phyloP scores from a whole-genome alignment of 2,797 vertebrate genomes.

The Phaenicophaeus curvirostris region DNA sequence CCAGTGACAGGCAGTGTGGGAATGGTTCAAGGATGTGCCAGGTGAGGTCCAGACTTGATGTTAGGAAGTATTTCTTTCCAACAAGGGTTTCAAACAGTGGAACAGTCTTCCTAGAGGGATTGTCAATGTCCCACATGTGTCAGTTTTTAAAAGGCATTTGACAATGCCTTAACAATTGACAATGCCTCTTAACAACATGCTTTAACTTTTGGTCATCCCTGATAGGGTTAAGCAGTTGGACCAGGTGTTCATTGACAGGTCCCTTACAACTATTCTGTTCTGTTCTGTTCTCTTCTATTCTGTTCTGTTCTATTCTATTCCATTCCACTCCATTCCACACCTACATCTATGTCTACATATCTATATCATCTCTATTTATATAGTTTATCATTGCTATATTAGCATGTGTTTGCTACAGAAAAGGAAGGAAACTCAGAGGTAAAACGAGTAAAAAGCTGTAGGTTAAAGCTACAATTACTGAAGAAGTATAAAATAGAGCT shows the following conservation, averaged over 20 bases:
- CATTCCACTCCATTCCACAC: no score
- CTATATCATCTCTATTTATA: background rate
- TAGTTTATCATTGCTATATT: background rate
- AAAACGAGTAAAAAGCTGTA: background rate
- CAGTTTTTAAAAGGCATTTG: background rate
- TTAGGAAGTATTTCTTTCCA: background rate
- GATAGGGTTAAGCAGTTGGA: no score
- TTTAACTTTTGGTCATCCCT: background rate
- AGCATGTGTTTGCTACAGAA: fast-evolving
- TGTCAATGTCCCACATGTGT: background rate
- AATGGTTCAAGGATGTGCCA: no score
- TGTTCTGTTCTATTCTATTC: no score
- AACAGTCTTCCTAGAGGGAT: background rate
- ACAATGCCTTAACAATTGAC: background rate
- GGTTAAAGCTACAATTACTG: background rate
- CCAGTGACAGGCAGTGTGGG: no score
- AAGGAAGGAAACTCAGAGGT: background rate
- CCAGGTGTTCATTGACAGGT: no score
- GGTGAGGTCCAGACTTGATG: no score
- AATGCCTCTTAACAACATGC: background rate
- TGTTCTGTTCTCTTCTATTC: no score
- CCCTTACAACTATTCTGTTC: no score
- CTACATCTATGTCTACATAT: no score
- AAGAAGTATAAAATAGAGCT: background rate
- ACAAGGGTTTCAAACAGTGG: background rate